Conservation (phyloP, 2,888 invertebrate species). For the Pachliopta kotzebuea region DNA sequence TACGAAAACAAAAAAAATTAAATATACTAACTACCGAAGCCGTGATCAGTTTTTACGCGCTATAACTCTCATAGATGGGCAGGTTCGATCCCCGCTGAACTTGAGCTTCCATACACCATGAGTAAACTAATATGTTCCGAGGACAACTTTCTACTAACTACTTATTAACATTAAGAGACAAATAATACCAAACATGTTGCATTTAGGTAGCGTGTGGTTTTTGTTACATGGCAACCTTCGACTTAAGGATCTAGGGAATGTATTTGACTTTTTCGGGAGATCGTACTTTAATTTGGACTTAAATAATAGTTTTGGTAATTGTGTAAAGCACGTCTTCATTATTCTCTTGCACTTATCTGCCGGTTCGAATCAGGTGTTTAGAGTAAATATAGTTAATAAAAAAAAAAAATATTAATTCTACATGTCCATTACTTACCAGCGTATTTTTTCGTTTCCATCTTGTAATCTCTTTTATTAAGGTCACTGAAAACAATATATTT, state of each 20-base stretch:
- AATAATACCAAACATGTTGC: slow-evolving; percentile 41
- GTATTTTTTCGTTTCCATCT: slow-evolving; percentile 60
- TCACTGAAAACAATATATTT: slow-evolving; percentile 53
- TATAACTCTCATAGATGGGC: too few relatives aligned
- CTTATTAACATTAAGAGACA: neutral
- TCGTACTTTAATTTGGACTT: slow-evolving; percentile 67
- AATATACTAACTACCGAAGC: too few relatives aligned
- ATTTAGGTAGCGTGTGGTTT: slow-evolving; percentile 74
- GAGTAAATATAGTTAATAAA: neutral
- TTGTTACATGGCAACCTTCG: slow-evolving; percentile 60
- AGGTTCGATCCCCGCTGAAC: too few relatives aligned
- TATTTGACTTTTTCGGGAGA: slow-evolving; percentile 59
- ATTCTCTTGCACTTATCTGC: slow-evolving; percentile 73
- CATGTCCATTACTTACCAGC: slow-evolving; percentile 52
- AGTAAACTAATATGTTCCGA: too few relatives aligned
- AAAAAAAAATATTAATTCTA: neutral
- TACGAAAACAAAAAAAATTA: too few relatives aligned
- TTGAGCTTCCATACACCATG: too few relatives aligned
- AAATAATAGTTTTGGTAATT: slow-evolving; percentile 67
- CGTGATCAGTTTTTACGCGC: too few relatives aligned
- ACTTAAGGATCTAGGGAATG: slow-evolving; percentile 62
- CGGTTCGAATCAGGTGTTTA: slow-evolving; percentile 18
- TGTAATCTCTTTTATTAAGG: slow-evolving; percentile 53
- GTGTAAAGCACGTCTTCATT: slow-evolving; percentile 67
- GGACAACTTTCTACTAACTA: neutral